phyloP scores from a whole-genome alignment of 92 coral and sea anemone species.

The Epizoanthus ramosus region DNA sequence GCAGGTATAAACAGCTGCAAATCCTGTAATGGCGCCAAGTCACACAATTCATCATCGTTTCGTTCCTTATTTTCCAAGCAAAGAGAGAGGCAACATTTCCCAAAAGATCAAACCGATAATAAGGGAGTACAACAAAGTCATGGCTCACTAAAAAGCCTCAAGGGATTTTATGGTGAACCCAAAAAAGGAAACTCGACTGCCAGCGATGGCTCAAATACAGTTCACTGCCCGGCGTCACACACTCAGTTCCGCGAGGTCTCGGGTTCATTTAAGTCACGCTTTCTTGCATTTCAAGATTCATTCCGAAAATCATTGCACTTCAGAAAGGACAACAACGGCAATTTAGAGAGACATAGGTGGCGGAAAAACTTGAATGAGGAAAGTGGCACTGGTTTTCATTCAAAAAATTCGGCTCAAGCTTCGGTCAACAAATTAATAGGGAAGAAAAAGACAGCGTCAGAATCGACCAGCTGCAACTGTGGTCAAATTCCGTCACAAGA shows the following conservation, averaged over 20 bases:
- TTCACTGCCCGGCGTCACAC: not conserved
- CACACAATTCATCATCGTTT: slow-evolving; percentile 10
- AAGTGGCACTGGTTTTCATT: not conserved
- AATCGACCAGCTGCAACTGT: not conserved
- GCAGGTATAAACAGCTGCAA: not conserved
- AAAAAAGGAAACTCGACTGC: not conserved
- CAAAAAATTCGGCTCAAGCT: not conserved
- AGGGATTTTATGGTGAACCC: not conserved
- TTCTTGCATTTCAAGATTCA: not conserved
- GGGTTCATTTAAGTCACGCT: slow-evolving; percentile 23
- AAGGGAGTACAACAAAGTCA: not conserved
- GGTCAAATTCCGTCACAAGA: slow-evolving; percentile 17
- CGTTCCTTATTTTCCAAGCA: slow-evolving; percentile 15
- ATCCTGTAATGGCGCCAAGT: not conserved
- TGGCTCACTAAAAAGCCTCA: not conserved
- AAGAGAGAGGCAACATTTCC: not conserved
- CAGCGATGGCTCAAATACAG: slow-evolving; percentile 2
- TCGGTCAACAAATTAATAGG: not conserved
- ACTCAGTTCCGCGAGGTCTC: slow-evolving; percentile 7
- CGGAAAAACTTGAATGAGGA: slow-evolving; percentile 3
- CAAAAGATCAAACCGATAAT: not conserved
- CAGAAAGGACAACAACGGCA: slow-evolving; percentile 21
- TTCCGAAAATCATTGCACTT: slow-evolving; percentile 30
- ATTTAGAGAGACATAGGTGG: slow-evolving; percentile 7
- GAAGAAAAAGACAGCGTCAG: not conserved